A percentile compares a stretch with the other conserved stretches of the same genome.
Evolutionary conservation across 92 coral and sea anemone genomes (phyloP).

Genomic region (Porites cylindrica): DNA sequence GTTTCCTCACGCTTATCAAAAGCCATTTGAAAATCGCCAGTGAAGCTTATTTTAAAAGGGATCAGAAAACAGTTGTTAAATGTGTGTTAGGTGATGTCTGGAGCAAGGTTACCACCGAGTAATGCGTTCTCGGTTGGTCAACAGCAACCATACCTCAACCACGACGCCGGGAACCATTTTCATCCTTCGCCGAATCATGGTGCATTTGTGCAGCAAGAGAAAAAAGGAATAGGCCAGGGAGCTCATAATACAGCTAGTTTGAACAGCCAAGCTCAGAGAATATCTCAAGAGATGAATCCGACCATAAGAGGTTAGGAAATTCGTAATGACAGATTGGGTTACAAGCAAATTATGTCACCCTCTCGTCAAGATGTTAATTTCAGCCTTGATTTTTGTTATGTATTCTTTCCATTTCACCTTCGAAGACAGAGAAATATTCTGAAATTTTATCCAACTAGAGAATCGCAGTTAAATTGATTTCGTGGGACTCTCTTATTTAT

Average conservation of each 20-base stretch:
- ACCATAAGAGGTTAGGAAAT: conserved; percentile 34
- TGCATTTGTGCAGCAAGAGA: conserved; percentile 62
- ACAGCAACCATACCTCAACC: conserved; percentile 76
- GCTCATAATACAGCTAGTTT: conserved; percentile 41
- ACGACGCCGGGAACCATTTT: conserved; percentile 77
- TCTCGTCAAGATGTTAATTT: conserved; percentile 17
- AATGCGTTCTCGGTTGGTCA: conserved; percentile 81
- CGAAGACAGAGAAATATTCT: neutral
- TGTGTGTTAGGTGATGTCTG: conserved; percentile 83
- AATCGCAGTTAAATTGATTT: neutral
- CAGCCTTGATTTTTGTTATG: neutral
- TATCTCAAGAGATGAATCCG: conserved; percentile 43
- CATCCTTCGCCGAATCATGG: conserved; percentile 71
- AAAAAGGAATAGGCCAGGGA: conserved; percentile 40
- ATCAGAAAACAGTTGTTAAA: conserved; percentile 32
- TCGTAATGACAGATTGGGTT: conserved; percentile 41
- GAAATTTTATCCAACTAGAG: neutral
- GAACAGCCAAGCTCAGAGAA: conserved; percentile 43
- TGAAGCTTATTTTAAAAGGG: neutral
- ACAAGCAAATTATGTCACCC: conserved; percentile 1
- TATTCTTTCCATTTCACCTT: neutral
- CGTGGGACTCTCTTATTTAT: conserved; percentile 1
- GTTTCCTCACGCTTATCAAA: conserved; percentile 37
- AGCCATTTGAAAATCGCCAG: conserved; percentile 9
- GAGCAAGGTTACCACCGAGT: conserved; percentile 74